A percentile compares a stretch with the other conserved stretches of the same genome.
These are phyloP conservation scores for Cavia porcellus DNA, from an alignment of 2,113 vertebrate genomes.

Conservation along the genomic window DNA sequence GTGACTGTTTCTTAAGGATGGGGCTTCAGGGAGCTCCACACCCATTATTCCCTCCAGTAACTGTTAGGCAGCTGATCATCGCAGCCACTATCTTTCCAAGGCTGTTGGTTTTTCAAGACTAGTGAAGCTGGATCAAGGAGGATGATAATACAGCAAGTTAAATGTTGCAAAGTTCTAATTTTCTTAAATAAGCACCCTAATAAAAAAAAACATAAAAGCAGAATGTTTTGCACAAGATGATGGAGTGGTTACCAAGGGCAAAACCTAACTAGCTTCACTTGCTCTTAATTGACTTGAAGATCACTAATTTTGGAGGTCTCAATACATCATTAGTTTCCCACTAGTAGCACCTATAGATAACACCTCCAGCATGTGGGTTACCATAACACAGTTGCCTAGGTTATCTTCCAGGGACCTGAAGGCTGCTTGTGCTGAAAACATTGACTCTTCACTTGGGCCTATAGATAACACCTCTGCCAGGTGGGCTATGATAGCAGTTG, in stretches of 20 bases:
- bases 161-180: neutral
- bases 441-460: neutral
- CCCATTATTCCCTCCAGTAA: neutral
- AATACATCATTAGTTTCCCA: neutral
- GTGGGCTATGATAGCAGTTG: neutral
- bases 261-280: neutral
- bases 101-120: neutral
- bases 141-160: neutral
- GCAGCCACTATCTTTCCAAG: neutral
- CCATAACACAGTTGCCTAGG: neutral
- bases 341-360: neutral
- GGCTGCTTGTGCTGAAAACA: neutral
- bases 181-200: neutral
- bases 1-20: neutral
- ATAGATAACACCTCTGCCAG: neutral
- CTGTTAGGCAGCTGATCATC: neutral
- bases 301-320: neutral
- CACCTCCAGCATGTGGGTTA: neutral
- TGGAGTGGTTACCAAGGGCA: neutral
- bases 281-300: neutral
- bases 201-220: neutral
- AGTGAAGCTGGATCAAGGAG: neutral
- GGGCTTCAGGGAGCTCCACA: neutral
- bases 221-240: neutral
- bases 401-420: neutral